Conservation (phyloP, 2,797 vertebrate species). For the Notoglanidium macrostoma region DNA sequence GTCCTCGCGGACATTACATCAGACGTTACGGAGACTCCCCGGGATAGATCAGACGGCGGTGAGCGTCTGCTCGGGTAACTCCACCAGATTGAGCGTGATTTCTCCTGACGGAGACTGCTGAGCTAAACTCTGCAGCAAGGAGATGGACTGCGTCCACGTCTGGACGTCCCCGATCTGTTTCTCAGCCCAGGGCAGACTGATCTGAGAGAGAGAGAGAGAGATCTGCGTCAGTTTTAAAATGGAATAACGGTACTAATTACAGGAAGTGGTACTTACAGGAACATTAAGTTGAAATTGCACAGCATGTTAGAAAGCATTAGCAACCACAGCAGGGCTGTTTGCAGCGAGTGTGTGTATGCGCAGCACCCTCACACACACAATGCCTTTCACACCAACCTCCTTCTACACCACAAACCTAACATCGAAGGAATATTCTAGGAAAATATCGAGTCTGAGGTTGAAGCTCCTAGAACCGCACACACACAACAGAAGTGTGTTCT, state of each 20-base stretch:
- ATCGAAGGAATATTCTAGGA: too few relatives aligned
- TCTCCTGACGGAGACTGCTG: constrained; percentile 72
- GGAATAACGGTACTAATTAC: background rate
- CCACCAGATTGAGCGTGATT: constrained; percentile 73
- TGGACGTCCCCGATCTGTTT: constrained; percentile 62
- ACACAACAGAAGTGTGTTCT: too few relatives aligned
- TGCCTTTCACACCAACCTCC: too few relatives aligned
- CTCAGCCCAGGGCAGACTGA: constrained; percentile 72
- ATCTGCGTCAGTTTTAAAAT: background rate
- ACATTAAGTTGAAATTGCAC: too few relatives aligned
- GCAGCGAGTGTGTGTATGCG: background rate
- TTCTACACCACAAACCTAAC: too few relatives aligned
- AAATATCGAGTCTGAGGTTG: too few relatives aligned
- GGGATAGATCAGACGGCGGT: background rate
- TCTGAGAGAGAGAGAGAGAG: constrained; percentile 53
- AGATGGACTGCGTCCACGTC: constrained; percentile 62
- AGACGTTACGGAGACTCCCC: background rate
- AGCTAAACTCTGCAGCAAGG: constrained; percentile 70
- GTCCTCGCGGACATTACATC: background rate
- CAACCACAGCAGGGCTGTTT: background rate
- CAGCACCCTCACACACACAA: background rate
- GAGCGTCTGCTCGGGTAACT: constrained; percentile 48
- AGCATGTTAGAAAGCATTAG: background rate
- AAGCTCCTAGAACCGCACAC: too few relatives aligned
- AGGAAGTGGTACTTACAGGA: background rate